Percentiles rank a stretch among this genome's conserved stretches.
phyloP scores from a whole-genome alignment of 2,113 vertebrate genomes.

The Triplophysa siluroides region DNA sequence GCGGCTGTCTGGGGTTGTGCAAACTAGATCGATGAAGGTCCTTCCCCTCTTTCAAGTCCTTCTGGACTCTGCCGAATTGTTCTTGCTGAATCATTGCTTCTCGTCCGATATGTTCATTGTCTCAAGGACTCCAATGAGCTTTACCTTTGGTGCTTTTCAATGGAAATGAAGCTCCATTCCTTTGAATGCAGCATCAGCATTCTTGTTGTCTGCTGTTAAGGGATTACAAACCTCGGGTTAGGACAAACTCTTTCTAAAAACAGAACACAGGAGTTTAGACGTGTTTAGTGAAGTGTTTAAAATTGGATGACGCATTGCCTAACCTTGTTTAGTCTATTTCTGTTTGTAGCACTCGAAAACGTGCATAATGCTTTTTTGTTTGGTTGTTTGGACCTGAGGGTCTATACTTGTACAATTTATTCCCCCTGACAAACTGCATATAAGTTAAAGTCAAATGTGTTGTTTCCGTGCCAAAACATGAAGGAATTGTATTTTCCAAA shows the following conservation, averaged over 20 bases:
- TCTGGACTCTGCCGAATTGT: constrained; percentile 66
- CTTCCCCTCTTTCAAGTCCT: constrained; percentile 63
- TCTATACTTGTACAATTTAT: neutral
- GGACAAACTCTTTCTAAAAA: constrained; percentile 14
- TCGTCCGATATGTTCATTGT: constrained; percentile 61
- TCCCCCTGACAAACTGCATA: neutral
- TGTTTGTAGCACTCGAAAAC: neutral
- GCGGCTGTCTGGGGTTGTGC: constrained; percentile 13
- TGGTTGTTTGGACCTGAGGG: neutral
- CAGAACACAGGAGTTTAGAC: neutral
- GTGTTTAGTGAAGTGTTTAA: constrained; percentile 14
- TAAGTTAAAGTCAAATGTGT: no score
- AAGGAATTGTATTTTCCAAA: no score
- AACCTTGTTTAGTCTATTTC: constrained; percentile 6
- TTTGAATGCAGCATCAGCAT: constrained; percentile 47
- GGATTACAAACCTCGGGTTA: constrained; percentile 2
- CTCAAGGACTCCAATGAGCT: constrained; percentile 52
- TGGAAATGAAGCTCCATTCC: constrained; percentile 52
- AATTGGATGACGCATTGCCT: constrained; percentile 7
- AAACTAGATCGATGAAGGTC: constrained; percentile 67
- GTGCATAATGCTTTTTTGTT: neutral
- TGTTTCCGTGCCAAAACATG: no score
- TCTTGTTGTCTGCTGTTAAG: constrained; percentile 43
- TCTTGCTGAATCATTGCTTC: constrained; percentile 72
- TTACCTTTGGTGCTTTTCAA: constrained; percentile 52